Percentiles rank a stretch among this genome's conserved stretches.
Conservation (phyloP, 2,888 invertebrate species). For the Tipula helvola region DNA sequence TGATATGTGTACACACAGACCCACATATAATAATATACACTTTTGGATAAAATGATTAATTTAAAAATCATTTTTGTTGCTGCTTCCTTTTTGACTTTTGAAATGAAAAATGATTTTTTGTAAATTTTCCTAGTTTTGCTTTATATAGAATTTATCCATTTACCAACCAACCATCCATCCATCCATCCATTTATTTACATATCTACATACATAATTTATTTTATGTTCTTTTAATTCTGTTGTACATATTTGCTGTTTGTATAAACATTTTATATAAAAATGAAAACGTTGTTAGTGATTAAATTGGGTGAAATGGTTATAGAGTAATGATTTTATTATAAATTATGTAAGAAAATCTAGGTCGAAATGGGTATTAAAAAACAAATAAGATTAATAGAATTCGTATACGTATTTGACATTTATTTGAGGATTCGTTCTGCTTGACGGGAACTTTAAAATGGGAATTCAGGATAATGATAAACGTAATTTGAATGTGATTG, state of each 20-base stretch:
- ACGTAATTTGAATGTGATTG: not conserved
- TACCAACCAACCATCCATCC: not conserved
- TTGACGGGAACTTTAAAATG: not conserved
- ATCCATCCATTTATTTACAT: not conserved
- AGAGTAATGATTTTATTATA: not conserved
- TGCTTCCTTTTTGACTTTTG: not conserved
- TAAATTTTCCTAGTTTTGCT: not conserved
- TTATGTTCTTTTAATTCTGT: not conserved
- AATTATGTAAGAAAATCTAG: not conserved
- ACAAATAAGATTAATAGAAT: not conserved
- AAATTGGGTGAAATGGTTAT: not conserved
- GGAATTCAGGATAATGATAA: not conserved
- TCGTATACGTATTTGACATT: not conserved
- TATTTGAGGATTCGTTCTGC: not conserved
- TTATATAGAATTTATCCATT: not conserved
- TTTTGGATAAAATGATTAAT: conserved; percentile 4
- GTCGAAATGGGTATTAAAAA: not conserved
- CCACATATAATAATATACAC: not conserved
- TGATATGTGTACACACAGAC: not conserved
- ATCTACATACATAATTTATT: not conserved
- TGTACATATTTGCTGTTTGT: not conserved
- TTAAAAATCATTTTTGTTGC: not conserved
- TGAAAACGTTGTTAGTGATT: not conserved
- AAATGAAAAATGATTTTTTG: not conserved
- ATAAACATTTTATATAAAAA: not conserved